Base-by-base conservation (phyloP, 2,888 invertebrate species). In the Heliconius charithonia region DNA sequence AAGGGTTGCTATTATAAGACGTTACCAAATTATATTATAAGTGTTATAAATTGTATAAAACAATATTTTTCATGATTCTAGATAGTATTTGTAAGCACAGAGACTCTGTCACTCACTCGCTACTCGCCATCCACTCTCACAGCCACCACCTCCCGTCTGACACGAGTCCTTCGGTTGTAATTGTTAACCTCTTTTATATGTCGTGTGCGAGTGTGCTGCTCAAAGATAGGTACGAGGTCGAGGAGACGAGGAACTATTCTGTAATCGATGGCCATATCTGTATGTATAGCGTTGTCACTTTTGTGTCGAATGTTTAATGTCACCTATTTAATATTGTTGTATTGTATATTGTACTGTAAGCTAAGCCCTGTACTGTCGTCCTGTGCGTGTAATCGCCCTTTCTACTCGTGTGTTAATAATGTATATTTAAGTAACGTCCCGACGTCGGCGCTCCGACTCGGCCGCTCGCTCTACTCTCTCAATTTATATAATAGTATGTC, bases 191-290 rank as follows among this genome's bases (percentile, higher is more conserved):
- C 16, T 72, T 45, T 25, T 45, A 67, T 70, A 27, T 45, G 37
- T 37, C n/a, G 16, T 70, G 45, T 76, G 29, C 29, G 45, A 75
- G 71, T 25, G 56, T n/a, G 25, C 29, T 72, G 78, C 59, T 62
- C 79, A 69, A 63, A 70, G 37, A n/a, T 81, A 78, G 78, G 80
- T 67, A 37, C 77, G 63, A 79, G 80, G 76, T 81, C 81, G 79
- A 79, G 75, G 84, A 86, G 84, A 87, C 90, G 89, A 91, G 87
- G 84, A 84, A 86, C 85, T 91, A 89, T 90, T 90, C 91, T 90
- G 86, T 87, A 90, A 56, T 56, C 32, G 32, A 59, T 32, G 32
- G 56, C 32, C 29, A 56, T 72, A n/a, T 56, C 22, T 72, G 51
- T 72, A n/a, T 72, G 56, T 71, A 13, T 56, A 67, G 37, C 37